Base-by-base conservation (phyloP, 1,140 invertebrate genomes). In the Atta cephalotes region DNA sequence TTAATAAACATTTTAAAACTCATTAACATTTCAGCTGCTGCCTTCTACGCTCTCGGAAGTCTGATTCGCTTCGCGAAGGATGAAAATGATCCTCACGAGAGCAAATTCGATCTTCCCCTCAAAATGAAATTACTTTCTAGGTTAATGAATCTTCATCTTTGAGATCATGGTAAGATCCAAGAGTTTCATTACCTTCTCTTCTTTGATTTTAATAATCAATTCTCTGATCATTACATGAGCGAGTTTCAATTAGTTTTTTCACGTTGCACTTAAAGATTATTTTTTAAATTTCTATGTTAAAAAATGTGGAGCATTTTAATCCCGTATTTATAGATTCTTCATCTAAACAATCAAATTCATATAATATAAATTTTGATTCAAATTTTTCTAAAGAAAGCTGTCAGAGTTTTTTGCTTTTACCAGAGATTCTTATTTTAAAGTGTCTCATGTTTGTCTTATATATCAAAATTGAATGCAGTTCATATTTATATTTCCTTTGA, bases 41-140 rank as follows among this genome's bases (percentile, higher is more conserved):
- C 68, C 18, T 9, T 68, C 10, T 76, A 74, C 7, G 31, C 2
- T 3, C 18, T 45, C 21, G 3, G 60, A 39, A 18, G 72, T 25
- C 3, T 76, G 9, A 5, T 25, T 45, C 21, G 35, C 12, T 66
- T 28, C 7, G 28, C 63, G 31, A 56, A 80, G 25, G 16, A 51
- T 6, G 31, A 56, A 1, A 10, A 58, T 18, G 10, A 80, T 39
- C 5, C 78, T 56, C 28, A 28, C 3, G 49, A 21, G 16, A 65
- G 18, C 49, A 14, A 9, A 70, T 25, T 53, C 88, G 58, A 70
- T 80, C 4, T 90, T 12, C 31, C 60, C 7, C 6, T 89, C 7
- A 65, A 82, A 79, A 89, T 90, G 84, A 53, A 89, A 60, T 49
- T 89, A 18, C 84, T 72, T 3, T 89, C 21, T 31, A 60, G 9